Evolutionary conservation across 2,113 vertebrate genomes (phyloP).

Genomic region (Oncorhynchus clarkii): DNA sequence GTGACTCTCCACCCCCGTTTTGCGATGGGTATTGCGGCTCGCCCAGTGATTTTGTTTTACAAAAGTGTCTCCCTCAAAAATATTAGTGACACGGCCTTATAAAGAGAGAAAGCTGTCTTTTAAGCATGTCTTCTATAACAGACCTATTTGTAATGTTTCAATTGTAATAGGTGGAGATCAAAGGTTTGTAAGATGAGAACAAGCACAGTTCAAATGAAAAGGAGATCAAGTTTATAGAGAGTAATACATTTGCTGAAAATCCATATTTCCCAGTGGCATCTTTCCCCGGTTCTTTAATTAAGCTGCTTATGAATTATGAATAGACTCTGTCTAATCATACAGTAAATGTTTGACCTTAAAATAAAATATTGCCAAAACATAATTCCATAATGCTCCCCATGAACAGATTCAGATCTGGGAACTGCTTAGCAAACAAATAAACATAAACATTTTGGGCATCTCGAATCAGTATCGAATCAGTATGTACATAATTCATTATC

Average conservation of each 20-base stretch:
- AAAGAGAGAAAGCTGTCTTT: too few relatives aligned
- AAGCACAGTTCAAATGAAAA: slow-evolving; percentile 48
- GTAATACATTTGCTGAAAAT: slow-evolving; percentile 66
- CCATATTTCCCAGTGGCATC: slow-evolving; percentile 56
- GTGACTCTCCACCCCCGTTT: neutral
- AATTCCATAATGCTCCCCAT: slow-evolving; percentile 26
- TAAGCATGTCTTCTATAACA: slow-evolving; percentile 11
- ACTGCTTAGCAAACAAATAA: slow-evolving; percentile 52
- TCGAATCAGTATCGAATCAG: slow-evolving; percentile 32
- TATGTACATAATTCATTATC: slow-evolving; percentile 55
- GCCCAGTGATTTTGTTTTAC: too few relatives aligned
- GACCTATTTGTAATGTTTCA: slow-evolving; percentile 33
- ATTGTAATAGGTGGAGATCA: slow-evolving; percentile 31
- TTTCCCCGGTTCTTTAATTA: slow-evolving; percentile 64
- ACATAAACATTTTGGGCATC: slow-evolving; percentile 38
- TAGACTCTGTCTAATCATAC: slow-evolving; percentile 34
- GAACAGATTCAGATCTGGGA: slow-evolving; percentile 18
- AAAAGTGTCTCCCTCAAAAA: too few relatives aligned
- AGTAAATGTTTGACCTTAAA: slow-evolving; percentile 31
- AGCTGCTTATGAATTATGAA: slow-evolving; percentile 56
- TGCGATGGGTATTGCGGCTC: too few relatives aligned
- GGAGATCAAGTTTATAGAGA: slow-evolving; percentile 49
- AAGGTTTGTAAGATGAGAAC: slow-evolving; percentile 33
- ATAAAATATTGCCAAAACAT: slow-evolving; percentile 20
- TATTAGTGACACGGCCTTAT: too few relatives aligned